These are phyloP conservation scores for Dichetophora obliterata DNA, from an alignment of 2,888 invertebrate genomes.

Conservation along the genomic window DNA sequence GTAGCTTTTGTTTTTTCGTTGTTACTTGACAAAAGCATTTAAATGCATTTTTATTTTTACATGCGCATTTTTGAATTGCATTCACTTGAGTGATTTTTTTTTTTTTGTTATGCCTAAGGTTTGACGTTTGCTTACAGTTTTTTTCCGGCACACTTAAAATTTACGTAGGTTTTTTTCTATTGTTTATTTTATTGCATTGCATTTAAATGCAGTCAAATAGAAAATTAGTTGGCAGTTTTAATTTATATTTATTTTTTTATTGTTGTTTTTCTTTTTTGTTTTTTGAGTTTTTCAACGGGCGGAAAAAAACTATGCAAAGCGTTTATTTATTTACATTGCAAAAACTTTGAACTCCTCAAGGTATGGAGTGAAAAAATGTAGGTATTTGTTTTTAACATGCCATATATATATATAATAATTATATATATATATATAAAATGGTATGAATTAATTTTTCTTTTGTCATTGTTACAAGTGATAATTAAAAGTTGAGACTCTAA, in stretches of 20 bases:
- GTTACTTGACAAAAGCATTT: neutral
- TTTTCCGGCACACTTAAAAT: neutral
- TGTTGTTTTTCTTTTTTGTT: neutral
- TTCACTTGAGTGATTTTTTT: neutral
- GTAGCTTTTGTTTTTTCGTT: neutral
- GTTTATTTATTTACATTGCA: neutral
- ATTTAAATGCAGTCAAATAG: conserved; percentile 23
- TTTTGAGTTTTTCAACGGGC: neutral
- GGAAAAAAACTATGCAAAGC: neutral
- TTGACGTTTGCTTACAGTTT: neutral
- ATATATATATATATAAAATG: too few relatives aligned
- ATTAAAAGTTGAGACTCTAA: too few relatives aligned
- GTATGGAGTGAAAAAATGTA: too few relatives aligned
- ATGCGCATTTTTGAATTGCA: neutral
- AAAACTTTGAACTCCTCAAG: too few relatives aligned
- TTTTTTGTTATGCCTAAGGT: neutral
- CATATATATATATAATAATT: too few relatives aligned
- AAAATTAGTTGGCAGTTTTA: neutral
- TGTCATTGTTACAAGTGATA: too few relatives aligned
- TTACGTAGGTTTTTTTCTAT: neutral
- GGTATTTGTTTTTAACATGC: too few relatives aligned
- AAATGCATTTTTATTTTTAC: conserved; percentile 9
- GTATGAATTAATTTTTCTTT: too few relatives aligned
- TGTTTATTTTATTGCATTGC: conserved; percentile 23
- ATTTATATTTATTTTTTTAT: neutral